Conservation (phyloP, 2,797 vertebrate genomes). For the Platalea minor region DNA sequence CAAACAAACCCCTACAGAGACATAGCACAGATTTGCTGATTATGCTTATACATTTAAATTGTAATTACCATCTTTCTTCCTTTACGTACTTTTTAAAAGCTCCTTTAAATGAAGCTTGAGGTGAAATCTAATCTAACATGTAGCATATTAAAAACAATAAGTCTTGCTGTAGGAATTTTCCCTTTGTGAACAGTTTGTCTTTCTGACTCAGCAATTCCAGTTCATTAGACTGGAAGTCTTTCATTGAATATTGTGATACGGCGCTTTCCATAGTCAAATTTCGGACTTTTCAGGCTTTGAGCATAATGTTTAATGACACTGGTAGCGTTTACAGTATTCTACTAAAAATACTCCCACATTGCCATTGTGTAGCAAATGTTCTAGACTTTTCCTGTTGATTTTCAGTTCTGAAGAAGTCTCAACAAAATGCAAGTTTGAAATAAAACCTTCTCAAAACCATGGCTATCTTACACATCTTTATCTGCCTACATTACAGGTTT, state of each 20-base stretch:
- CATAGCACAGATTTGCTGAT: not conserved
- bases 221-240: not conserved
- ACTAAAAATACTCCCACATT: not conserved
- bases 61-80: not conserved
- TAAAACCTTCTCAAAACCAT: not conserved
- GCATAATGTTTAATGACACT: not conserved
- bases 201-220: slow-evolving; percentile 23
- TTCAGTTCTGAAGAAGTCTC: not conserved
- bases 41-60: not conserved
- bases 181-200: not conserved
- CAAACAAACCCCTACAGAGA: not conserved
- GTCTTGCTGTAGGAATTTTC: slow-evolving; percentile 15
- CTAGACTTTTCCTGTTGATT: not conserved
- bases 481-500: not conserved
- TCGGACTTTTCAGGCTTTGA: not conserved
- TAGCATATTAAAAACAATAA: not conserved
- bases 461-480: not conserved
- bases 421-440: not conserved
- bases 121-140: not conserved
- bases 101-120: slow-evolving; percentile 43
- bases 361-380: not conserved
- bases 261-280: not conserved
- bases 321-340: not conserved
- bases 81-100: slow-evolving; percentile 26
- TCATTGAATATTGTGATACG: not conserved